Base-by-base conservation (phyloP, 1,140 invertebrate genomes). In the Hydropsyche tenuis region DNA sequence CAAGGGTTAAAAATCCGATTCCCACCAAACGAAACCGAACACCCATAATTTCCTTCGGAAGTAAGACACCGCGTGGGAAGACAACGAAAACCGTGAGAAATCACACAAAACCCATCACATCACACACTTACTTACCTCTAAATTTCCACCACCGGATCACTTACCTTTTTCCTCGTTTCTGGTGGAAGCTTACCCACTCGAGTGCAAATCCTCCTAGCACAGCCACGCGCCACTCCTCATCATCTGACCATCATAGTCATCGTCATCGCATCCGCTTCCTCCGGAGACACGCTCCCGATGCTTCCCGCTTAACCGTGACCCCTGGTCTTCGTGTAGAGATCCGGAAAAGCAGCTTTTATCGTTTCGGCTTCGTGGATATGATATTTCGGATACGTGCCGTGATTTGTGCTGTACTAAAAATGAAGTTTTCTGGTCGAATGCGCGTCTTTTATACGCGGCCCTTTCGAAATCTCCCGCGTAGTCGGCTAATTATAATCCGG, bases 11-110 rank as follows among this genome's bases (percentile, higher is more conserved):
- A 14, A n/a, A 43, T 48, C 25, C 30, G 48, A 70, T 53, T 12
- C 65, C 14, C 43, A 22, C 18, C 30, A 20, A 65, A 4, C 51
- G 68, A 56, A 25, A 70, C 48, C 25, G 22, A 62, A 37, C 30
- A 37, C 30, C 30, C 3, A 4, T 9, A 37, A 77, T 73, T 74
- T 56, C 56, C 56, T 23, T 7, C 70, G 18, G 72, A 73, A 74
- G 72, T 27, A 77, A 77, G 70, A 22, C 51, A 70, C 18, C 51
- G 69, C 72, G 73, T 77, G 75, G 75, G 75, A 77, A 77, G 75
- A 53, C 73, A 73, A 72, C 68, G 48, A 70, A 74, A 20, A 42
- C 60, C 66, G 75, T 77, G 75, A 68, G 75, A 77, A 62, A 73
- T 16, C 16, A 6, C 3, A 16, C 45, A 48, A 4, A 37, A 37